A percentile compares a stretch with the other conserved stretches of the same genome.
phyloP scores from a whole-genome alignment of 2,797 vertebrate species.

The Zonotrichia albicollis region DNA sequence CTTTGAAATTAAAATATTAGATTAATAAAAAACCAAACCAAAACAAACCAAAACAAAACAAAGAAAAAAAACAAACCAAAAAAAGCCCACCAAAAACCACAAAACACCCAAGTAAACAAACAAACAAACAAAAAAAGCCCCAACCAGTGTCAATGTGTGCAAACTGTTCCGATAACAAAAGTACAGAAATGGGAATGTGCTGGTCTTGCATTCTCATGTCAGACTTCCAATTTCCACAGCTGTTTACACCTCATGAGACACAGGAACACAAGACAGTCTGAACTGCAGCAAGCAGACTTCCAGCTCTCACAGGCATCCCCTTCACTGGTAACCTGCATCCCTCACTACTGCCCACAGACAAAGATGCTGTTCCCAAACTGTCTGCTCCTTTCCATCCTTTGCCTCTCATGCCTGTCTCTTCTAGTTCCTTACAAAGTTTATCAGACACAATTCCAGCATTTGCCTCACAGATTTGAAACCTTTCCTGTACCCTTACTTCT shows the following conservation, averaged over 20 bases:
- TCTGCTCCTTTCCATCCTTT: background rate
- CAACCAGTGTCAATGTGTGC: background rate
- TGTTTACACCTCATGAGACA: background rate
- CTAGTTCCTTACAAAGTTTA: background rate
- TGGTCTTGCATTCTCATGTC: background rate
- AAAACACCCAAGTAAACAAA: no score
- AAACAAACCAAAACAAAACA: no score
- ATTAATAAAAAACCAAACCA: background rate
- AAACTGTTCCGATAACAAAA: background rate
- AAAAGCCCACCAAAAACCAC: no score
- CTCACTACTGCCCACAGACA: background rate
- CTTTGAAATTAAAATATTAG: background rate
- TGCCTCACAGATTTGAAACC: background rate
- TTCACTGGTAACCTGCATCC: background rate
- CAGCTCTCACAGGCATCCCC: background rate
- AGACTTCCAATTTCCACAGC: background rate
- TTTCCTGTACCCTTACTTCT: background rate
- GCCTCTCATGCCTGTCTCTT: background rate
- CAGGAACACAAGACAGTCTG: background rate
- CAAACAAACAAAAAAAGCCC: background rate
- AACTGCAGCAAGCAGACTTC: background rate
- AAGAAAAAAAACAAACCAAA: no score
- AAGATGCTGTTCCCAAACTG: background rate
- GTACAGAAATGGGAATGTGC: background rate
- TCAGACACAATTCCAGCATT: fast-evolving